Conservation (phyloP, 2,888 invertebrate genomes). For the Cephus spinipes region DNA sequence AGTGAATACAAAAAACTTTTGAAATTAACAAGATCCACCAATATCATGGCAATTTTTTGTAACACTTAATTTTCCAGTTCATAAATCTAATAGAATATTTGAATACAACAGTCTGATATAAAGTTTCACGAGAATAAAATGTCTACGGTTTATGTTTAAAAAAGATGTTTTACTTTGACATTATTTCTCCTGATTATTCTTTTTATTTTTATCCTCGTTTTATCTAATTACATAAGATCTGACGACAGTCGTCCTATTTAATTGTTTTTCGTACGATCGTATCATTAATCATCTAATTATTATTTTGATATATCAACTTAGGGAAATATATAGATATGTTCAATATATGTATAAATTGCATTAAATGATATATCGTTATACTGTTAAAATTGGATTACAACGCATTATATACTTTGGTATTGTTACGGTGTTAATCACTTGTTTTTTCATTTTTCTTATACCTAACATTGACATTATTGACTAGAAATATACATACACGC, state of each 20-base stretch:
- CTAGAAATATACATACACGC: conserved; percentile 33
- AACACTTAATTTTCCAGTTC: not conserved
- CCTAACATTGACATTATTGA: conserved; percentile 28
- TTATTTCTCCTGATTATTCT: not conserved
- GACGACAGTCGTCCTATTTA: not conserved
- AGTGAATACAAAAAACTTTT: not conserved
- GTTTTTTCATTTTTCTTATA: conserved; percentile 15
- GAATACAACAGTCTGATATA: not conserved
- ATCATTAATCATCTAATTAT: not conserved
- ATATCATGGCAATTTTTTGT: not conserved
- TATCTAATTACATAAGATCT: not conserved
- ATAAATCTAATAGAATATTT: not conserved
- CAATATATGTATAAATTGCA: not conserved
- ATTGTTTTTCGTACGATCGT: not conserved
- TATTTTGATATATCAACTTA: not conserved
- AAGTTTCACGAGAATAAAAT: not conserved
- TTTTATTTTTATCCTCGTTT: not conserved
- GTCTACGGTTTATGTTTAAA: not conserved
- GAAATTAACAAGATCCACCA: not conserved
- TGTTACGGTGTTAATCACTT: conserved; percentile 11
- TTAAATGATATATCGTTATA: conserved; percentile 4
- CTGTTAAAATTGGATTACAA: conserved; percentile 8
- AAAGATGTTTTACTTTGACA: not conserved
- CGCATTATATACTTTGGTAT: conserved; percentile 30
- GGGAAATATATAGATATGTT: conserved; percentile 2